Evolutionary conservation across 2,888 invertebrate genomes (phyloP), one percentile per base, ranked within the genome.

Genomic region (Platycheirus rosarum): DNA sequence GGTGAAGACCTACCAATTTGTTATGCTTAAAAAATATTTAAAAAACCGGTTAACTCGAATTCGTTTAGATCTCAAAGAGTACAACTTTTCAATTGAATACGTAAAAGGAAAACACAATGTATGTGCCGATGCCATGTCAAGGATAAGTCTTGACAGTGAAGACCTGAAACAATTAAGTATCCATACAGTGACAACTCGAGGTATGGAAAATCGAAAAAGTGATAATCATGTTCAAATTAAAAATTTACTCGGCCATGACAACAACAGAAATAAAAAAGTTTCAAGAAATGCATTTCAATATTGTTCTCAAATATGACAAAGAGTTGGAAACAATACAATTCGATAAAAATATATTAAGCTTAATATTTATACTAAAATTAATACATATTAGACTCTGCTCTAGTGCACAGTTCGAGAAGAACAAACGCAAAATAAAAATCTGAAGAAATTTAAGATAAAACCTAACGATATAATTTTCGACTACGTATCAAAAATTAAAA

Each of bases 61-160:
- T 86, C 46, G 86, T 42, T 70, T 87, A 26, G 85, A 86, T 71
- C 70, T 88, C 8, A 82, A 84, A 23, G 85, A 87, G 49, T 87
- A 84, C 55, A 86, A 87, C n/a, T 88, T 86, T 49, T 79, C 55
- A 44, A 32, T 69, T 18, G 11, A 13, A 44, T n/a, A 73, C 23
- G 37, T 29, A 14, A 16, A 68, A 53, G 44, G 44, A 11, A 20
- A 48, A 16, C 0, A 26, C 13, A 48, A 44, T 18, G 44, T 44
- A n/a, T 44, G 44, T 9, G 44, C 44, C 18, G 16, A 44, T 14
- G 44, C 44, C 6, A 4, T 44, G n/a, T 44, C 44, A 14, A 66
- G 29, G 40, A 37, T 57, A 29, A 32, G 16, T 18, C 14, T 23
- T 9, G 48, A 48, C 2, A 48, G 48, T 20, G 48, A 48, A 48